Base-by-base conservation (phyloP, 2,113 vertebrate genomes). In the Cisticola juncidis region DNA sequence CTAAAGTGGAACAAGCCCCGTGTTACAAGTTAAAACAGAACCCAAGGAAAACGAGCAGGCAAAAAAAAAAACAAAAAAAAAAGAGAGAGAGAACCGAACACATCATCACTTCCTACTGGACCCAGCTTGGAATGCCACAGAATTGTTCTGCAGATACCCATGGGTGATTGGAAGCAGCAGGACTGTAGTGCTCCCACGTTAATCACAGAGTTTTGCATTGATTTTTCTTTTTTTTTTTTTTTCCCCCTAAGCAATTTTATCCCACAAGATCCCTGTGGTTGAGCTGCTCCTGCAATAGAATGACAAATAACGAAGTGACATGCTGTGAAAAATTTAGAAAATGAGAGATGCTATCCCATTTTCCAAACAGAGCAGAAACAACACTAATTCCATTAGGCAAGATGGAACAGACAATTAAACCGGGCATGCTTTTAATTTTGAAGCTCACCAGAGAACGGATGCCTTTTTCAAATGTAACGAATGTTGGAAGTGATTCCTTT, bases 331-430 rank as follows among this genome's bases (percentile, higher is more conserved):
- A 92, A 90, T 70, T 81, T 48, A 88, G 83, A 96, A 94, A 96
- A 90, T 77, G 79, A 91, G 74, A 82, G 86, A 86, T 28, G 36
- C 47, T 68, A 47, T 88, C 51, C 53, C 79, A 9, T 76, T 92
- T 97, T 90, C 76, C 92, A 93, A 92, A 92, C 40, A 76, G 72
- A 92, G 84, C 61, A 84, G 91, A 92, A 96, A 91, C 73, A 95
- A 91, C 78, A 60, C 64, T 86, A 61, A 95, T 94, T 94, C 90
- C 29, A 18, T 86, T 83, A 92, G 88, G 92, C 62, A 89, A 88
- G 79, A 51, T 71, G 88, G 89, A 96, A 68, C 86, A 94, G 80
- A 79, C 86, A 91, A 73, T 96, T 85, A 95, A 92, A 90, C 38
- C 44, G 76, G 54, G 66, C 94, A 90, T 95, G 89, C 80, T 96